Evolutionary conservation across 2,113 vertebrate species (phyloP), one percentile per base, ranked within the genome.

Genomic region (Triplophysa siluroides): DNA sequence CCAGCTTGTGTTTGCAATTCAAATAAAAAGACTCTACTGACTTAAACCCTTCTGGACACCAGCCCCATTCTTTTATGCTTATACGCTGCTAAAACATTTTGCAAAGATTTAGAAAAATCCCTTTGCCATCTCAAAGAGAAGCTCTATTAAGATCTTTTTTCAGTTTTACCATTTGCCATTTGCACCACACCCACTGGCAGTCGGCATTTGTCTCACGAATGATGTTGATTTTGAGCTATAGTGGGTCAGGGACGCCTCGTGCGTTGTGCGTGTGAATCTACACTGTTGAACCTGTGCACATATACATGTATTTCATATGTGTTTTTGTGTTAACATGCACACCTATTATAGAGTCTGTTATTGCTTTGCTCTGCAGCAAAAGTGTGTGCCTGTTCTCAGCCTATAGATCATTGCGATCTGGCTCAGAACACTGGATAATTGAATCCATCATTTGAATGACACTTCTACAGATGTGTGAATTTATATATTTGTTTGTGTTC

Each of bases 291-390:
- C 41, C 38, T 50, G 45, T 45, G 71, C 52, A 76, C 47, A 11
- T 52, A 14, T 52, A 16, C 67, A 56, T 78, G 79, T 58, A 68
- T 64, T n/a, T 19, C 21, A 52, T 62, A 11, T 70, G 41, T 63
- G 47, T 85, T 38, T 83, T 9, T 81, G 74, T 72, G 66, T 65
- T 52, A 13, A 52, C 47, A 18, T 52, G 47, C 18, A 52, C 68
- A 65, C 24, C 66, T 24, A 66, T 38, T 14, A 66, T 47, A 66
- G 11, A 1, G 7, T 9, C 24, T 33, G 21, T 8, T 26, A 63
- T 23, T 26, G 56, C 41, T 41, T 29, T 38, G 19, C n/a, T 58
- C 70, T n/a, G 11, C 7, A 73, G 52, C 7, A 58, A 7, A 2
- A 58, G 52, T 38, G 33, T 11, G 4, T 21, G 56, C 26, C 50